Evolutionary conservation across 2,113 vertebrate species (phyloP).

Genomic region (Hystrix cristata): DNA sequence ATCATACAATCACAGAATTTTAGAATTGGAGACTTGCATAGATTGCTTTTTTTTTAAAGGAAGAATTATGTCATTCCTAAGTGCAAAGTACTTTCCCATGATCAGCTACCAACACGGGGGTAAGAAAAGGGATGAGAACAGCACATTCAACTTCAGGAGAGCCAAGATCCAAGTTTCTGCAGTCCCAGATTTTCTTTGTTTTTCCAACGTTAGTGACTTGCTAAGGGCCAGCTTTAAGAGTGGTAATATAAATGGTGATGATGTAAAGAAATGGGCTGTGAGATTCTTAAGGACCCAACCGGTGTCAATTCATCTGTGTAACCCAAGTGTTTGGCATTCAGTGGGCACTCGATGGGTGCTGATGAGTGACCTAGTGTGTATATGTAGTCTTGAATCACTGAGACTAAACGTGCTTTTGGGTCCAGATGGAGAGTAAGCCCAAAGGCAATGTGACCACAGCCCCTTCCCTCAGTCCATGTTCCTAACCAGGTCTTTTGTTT

Average conservation of each 20-base stretch:
- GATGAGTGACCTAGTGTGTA: not conserved
- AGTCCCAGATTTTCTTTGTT: not conserved
- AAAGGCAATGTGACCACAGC: not conserved
- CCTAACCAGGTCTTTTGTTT: not conserved
- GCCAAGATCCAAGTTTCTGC: not conserved
- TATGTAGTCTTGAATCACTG: not conserved
- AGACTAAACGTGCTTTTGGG: not conserved
- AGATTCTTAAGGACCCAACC: not conserved
- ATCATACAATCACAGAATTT: constrained; percentile 59
- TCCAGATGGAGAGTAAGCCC: not conserved
- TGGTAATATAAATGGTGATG: not conserved
- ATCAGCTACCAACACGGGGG: not conserved
- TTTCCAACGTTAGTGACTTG: not conserved
- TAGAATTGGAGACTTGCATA: constrained; percentile 62
- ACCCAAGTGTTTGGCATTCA: not conserved
- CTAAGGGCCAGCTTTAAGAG: not conserved
- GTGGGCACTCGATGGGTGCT: not conserved
- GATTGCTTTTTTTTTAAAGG: constrained; percentile 6
- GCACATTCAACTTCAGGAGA: not conserved
- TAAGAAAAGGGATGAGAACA: not conserved
- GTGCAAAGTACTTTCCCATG: constrained; percentile 55
- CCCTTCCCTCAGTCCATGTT: not conserved
- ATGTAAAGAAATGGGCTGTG: not conserved
- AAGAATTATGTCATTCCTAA: constrained; percentile 56
- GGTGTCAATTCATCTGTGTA: not conserved